phyloP scores from a whole-genome alignment of 2,888 invertebrate genomes.

The Celastrina argiolus region DNA sequence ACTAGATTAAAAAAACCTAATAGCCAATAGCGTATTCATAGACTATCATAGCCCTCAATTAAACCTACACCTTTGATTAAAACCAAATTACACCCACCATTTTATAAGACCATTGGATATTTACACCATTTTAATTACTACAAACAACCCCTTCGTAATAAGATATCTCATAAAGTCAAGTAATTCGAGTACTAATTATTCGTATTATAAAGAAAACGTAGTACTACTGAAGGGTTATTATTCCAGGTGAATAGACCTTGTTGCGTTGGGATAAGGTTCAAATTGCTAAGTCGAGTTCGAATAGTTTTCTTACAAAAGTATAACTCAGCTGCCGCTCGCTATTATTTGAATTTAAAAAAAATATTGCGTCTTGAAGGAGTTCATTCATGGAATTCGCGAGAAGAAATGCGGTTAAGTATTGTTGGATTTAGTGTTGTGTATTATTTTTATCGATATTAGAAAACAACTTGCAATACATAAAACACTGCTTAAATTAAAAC shows the following conservation, averaged over 20 bases:
- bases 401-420: constrained; percentile 64
- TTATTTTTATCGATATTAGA: constrained; percentile 31
- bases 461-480: no score
- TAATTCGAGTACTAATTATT: constrained; percentile 66
- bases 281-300: constrained; percentile 17
- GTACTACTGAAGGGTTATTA: constrained; percentile 33
- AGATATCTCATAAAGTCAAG: constrained; percentile 59
- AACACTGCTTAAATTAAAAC: no score
- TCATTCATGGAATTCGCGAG: constrained; percentile 63
- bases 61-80: constrained; percentile 54
- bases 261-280: not conserved
- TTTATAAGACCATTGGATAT: constrained; percentile 41
- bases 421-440: constrained; percentile 45
- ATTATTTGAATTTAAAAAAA: constrained; percentile 64
- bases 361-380: constrained; percentile 59
- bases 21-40: not conserved
- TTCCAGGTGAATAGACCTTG: not conserved
- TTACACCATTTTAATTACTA: constrained; percentile 60
- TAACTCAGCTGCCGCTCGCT: constrained; percentile 62
- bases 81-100: constrained; percentile 41
- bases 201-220: constrained; percentile 38
- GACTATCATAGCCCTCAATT: constrained; percentile 17
- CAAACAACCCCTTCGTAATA: constrained; percentile 47
- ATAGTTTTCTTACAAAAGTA: constrained; percentile 41
- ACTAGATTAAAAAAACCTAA: not conserved